Percentiles rank a stretch among this genome's conserved stretches.
These are phyloP conservation scores for Gavialis gangeticus DNA, from an alignment of 2,113 vertebrate species.

Conservation along the genomic window DNA sequence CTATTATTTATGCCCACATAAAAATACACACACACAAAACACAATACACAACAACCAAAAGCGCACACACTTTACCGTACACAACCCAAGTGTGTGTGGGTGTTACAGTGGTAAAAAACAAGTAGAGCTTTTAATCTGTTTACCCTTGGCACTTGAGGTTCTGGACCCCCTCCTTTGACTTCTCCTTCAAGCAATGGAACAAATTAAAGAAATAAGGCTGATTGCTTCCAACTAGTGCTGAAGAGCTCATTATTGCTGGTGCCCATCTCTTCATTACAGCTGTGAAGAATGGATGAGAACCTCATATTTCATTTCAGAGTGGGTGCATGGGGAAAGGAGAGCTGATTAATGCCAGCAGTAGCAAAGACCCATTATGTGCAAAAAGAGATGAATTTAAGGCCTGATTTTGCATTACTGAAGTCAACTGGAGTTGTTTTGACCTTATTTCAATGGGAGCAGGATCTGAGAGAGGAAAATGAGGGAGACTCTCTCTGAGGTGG, in stretches of 20 bases:
- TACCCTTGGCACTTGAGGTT: not conserved
- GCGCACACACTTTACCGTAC: too few relatives aligned
- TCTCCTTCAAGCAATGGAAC: constrained; percentile 13
- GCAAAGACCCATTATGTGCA: not conserved
- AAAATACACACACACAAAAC: too few relatives aligned
- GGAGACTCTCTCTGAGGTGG: not conserved
- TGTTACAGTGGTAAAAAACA: not conserved
- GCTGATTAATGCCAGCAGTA: not conserved
- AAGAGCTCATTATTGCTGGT: not conserved
- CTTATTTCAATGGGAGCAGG: not conserved
- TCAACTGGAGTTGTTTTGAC: not conserved
- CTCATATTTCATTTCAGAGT: not conserved
- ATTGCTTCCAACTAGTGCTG: not conserved
- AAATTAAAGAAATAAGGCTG: constrained; percentile 10
- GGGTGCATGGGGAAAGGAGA: not conserved
- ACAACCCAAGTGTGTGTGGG: too few relatives aligned
- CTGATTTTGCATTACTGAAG: not conserved
- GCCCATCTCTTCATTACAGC: not conserved
- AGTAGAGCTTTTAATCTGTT: not conserved
- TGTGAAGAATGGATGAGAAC: not conserved
- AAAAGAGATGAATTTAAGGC: not conserved
- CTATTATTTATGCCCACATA: not conserved
- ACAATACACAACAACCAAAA: too few relatives aligned
- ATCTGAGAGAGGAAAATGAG: not conserved
- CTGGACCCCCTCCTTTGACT: not conserved